phyloP scores from a whole-genome alignment of 2,888 invertebrate species.

The Limnephilus marmoratus region DNA sequence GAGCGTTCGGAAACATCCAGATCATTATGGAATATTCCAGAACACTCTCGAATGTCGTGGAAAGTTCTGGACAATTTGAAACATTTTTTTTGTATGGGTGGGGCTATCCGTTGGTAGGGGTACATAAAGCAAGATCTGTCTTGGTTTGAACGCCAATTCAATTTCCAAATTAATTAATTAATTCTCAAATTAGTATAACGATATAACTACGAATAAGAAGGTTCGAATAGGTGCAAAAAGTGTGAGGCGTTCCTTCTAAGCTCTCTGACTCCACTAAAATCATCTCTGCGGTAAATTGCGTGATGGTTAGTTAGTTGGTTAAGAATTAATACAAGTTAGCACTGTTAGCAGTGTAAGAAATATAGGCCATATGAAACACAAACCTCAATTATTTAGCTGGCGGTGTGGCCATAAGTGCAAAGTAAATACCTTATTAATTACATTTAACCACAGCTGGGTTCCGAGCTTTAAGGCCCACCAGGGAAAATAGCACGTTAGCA shows the following conservation, averaged over 20 bases:
- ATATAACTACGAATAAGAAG: not conserved
- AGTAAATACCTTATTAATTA: conserved; percentile 37
- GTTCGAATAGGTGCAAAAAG: not conserved
- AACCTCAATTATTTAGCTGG: conserved; percentile 12
- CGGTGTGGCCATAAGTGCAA: conserved; percentile 4
- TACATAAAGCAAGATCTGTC: too few species aligned
- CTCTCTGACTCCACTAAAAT: not conserved
- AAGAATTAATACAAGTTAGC: not conserved
- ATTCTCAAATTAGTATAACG: too few species aligned
- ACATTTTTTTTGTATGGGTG: too few species aligned
- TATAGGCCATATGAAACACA: not conserved
- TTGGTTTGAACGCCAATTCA: too few species aligned
- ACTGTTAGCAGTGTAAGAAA: not conserved
- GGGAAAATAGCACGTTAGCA: not conserved
- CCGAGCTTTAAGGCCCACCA: not conserved
- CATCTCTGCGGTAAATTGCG: not conserved
- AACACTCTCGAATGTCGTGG: too few species aligned
- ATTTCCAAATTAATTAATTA: too few species aligned
- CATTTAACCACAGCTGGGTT: conserved; percentile 2
- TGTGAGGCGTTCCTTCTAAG: not conserved
- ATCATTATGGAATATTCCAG: too few species aligned
- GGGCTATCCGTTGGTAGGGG: too few species aligned
- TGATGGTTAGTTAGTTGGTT: not conserved
- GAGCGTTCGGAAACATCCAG: too few species aligned
- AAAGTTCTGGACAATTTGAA: too few species aligned